Base-by-base conservation (phyloP, 2,113 vertebrate genomes). In the Pao palembangensis region DNA sequence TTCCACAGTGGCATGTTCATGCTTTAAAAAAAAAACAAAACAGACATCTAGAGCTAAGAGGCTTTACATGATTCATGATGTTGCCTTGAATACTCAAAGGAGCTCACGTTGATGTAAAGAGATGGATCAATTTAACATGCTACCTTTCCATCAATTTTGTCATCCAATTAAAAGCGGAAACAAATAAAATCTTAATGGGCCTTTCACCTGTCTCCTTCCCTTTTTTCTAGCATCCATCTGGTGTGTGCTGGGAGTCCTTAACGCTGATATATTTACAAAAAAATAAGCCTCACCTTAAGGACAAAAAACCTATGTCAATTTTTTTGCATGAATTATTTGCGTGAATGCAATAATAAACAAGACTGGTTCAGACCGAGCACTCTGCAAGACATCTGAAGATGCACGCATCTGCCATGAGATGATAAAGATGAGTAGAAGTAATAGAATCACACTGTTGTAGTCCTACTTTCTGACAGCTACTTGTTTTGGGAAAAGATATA, bases 171-270 rank as follows among this genome's bases (percentile, higher is more conserved):
- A 71, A 68, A 72, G 74, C 73, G 55, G 54, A 84, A 76, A 67
- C 19, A 25, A 87, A 85, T 85, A 86, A 88, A 84, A 67, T 78
- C 62, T n/a, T 67, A 77, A 50, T 66, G 51, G 61, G 79, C 58
- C 66, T 66, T 74, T 70, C 25, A 51, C 12, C 17, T 50, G 55
- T 75, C 28, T 56, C 60, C 4, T 53, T 38, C 20, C 6, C 21
- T 2, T 54, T 8, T 42, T 55, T 43, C 42, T 43, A 15, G 15
- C 1, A 43, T 17, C 14, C 15, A 16, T 44, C 43, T 6, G 10
- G 5, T 44, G 1, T 44, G 14, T 44, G 13, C 43, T 17, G 43
- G 12, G 5, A 38, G 34, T 38, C 34, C 13, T 15, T 17, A 43
- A 23, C 41, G 4, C 41, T 43, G 11, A 38, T 38, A 38, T 38